Evolutionary conservation across 2,888 invertebrate species (phyloP), one percentile per base, ranked within the genome.

Genomic region (Coenonympha glycerion): DNA sequence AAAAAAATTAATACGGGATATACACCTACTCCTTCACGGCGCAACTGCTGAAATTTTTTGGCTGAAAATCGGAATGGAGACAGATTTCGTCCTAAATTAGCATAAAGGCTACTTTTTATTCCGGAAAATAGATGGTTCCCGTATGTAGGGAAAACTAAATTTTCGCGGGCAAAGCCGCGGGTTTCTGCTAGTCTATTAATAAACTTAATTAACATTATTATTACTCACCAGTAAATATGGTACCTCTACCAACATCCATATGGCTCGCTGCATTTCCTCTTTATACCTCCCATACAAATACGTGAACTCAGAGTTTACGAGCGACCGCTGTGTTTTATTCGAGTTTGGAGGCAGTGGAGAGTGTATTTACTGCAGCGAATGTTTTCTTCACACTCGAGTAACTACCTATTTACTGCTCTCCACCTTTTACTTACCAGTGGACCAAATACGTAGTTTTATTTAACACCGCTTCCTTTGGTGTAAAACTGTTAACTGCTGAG

Each of bases 291-390:
- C 22, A 19, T 37, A 41, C 33, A 34, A 13, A 13, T 13, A 24
- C 28, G 26, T 24, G 26, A 40, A 40, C 9, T 28, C 41, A 19
- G 28, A 41, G 18, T 41, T 41, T 41, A 41, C 41, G 30, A 41
- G 19, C 30, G 13, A 30, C 18, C 30, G 41, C 18, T 41, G 41
- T 41, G n/a, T 18, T 41, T 41, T 28, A 41, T 41, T 41, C 11
- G 41, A 30, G 41, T 41, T 41, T 19, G 4, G 4, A 18, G 28
- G n/a, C 19, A 41, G 28, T 28, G 6, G 6, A 41, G 18, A 26
- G 24, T 40, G 22, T 41, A 41, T 41, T 41, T 41, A 41, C 30
- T 19, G 6, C 41, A 41, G 9, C 30, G 30, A 11, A 18, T 18
- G 11, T 26, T 28, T 41, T 24, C 15, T 16, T 5, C 9, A 34